Conservation (phyloP, 2,797 vertebrate genomes). For the Dermochelys coriacea region DNA sequence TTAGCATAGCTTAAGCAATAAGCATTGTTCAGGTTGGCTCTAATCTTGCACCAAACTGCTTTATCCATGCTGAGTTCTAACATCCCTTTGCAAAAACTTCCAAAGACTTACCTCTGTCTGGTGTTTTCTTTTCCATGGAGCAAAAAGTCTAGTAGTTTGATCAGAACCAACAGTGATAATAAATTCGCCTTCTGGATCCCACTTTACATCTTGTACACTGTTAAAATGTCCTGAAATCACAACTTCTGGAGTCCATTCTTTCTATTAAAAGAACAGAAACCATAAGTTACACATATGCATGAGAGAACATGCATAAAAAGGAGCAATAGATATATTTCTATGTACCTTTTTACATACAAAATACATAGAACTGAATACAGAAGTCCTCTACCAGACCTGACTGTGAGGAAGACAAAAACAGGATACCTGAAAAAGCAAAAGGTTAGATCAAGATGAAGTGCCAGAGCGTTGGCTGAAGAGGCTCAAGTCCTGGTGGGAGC, state of each 20-base stretch:
- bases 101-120: constrained; percentile 79
- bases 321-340: neutral
- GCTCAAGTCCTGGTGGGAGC: neutral
- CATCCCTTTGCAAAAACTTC: neutral
- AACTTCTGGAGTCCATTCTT: constrained; percentile 90
- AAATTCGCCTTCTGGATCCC: constrained; percentile 97
- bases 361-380: neutral
- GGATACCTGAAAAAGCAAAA: neutral
- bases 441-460: neutral
- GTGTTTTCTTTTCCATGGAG: constrained; percentile 89
- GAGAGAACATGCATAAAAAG: neutral
- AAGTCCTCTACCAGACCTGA: neutral
- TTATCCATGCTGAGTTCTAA: neutral
- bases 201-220: constrained; percentile 92
- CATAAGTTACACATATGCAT: neutral
- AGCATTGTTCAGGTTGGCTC: neutral
- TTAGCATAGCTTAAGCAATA: neutral
- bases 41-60: neutral
- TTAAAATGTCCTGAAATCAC: constrained; percentile 95
- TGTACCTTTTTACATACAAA: neutral
- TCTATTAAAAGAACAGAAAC: constrained; percentile 75
- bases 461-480: neutral
- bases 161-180: constrained; percentile 92
- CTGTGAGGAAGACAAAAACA: neutral
- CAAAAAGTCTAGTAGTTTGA: constrained; percentile 95